phyloP scores from a whole-genome alignment of 2,797 vertebrate species.

The Tympanoctomys barrerae region DNA sequence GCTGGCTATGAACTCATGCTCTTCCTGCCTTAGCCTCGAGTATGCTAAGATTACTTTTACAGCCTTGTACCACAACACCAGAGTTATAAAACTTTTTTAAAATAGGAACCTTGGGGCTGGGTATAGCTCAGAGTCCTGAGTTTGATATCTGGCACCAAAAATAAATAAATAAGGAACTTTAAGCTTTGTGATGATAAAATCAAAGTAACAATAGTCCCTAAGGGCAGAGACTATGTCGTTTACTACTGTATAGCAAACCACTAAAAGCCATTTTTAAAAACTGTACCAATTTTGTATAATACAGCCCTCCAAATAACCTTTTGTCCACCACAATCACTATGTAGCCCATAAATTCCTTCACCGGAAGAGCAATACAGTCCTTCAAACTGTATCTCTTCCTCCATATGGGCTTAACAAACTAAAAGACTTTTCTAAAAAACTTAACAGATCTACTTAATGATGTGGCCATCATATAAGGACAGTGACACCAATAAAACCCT shows the following conservation, averaged over 20 bases:
- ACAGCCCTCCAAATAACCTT: constrained; percentile 44
- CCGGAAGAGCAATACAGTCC: constrained; percentile 22
- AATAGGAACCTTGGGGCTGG: neutral
- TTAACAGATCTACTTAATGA: constrained; percentile 22
- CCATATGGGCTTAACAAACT: constrained; percentile 49
- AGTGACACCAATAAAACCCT: constrained; percentile 42
- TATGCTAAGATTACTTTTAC: neutral
- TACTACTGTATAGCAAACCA: neutral
- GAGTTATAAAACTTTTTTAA: neutral
- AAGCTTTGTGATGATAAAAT: constrained; percentile 16
- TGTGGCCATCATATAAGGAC: neutral
- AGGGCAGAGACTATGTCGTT: neutral
- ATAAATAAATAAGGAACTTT: neutral
- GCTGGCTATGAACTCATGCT: neutral
- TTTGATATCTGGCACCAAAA: too few species aligned
- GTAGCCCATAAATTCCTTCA: constrained; percentile 25
- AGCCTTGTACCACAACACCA: neutral
- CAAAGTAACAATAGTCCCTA: constrained; percentile 14
- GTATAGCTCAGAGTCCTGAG: too few species aligned
- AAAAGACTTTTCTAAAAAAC: neutral
- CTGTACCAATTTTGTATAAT: constrained; percentile 49
- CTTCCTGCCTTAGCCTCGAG: neutral
- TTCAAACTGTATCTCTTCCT: constrained; percentile 13
- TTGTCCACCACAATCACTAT: constrained; percentile 31
- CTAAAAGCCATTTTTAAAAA: neutral